Conservation (phyloP, 2,888 invertebrate species). For the Camptogramma bilineatum region DNA sequence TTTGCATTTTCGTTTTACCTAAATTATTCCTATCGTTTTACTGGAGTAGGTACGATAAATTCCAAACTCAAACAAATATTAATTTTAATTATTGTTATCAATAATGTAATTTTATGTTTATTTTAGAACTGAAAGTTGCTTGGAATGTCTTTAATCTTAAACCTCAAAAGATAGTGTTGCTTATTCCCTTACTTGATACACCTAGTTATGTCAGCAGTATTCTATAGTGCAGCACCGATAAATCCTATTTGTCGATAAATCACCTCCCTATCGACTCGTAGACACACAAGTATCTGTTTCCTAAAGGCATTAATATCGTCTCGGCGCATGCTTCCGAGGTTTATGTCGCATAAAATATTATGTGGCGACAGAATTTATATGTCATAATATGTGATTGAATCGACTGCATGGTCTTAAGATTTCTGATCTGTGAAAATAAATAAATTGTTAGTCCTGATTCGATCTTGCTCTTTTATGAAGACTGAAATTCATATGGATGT, state of each 20-base stretch:
- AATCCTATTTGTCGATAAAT: slow-evolving; percentile 19
- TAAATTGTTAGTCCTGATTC: neutral
- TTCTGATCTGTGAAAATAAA: neutral
- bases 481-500: neutral
- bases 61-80: no score
- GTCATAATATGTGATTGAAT: slow-evolving; percentile 17
- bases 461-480: neutral
- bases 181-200: no score
- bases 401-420: slow-evolving; percentile 3
- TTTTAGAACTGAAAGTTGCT: no score
- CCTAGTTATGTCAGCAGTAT: neutral
- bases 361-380: slow-evolving; percentile 15
- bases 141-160: no score
- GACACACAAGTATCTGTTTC: slow-evolving; percentile 54
- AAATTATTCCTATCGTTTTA: no score
- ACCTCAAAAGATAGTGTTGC: no score
- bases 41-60: no score
- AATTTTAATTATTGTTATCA: no score
- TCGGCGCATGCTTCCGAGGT: slow-evolving; percentile 32
- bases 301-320: slow-evolving; percentile 60
- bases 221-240: slow-evolving; percentile 7
- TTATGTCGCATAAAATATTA: slow-evolving; percentile 39
- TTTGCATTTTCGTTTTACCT: no score
- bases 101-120: no score
- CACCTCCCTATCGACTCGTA: slow-evolving; percentile 34